Evolutionary conservation across 2,888 invertebrate genomes (phyloP).

Genomic region (Capitulum mitella): DNA sequence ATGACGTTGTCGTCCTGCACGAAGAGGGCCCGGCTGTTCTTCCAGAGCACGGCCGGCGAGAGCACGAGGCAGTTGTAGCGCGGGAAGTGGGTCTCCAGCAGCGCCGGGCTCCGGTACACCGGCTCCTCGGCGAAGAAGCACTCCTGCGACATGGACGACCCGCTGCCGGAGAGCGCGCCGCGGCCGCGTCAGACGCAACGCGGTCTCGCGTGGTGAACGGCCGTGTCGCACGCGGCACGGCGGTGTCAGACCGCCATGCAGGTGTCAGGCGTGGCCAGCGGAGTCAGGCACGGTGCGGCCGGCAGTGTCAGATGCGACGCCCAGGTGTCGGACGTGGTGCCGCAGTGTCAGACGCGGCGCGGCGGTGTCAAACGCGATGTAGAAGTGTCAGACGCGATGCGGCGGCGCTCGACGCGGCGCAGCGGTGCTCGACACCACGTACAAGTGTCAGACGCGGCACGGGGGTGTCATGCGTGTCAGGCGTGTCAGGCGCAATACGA

Average conservation of each 20-base stretch:
- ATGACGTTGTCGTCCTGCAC: conserved; percentile 70
- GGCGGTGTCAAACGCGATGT: no score
- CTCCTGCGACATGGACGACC: conserved; percentile 30
- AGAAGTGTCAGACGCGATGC: no score
- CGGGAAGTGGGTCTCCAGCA: conserved; percentile 53
- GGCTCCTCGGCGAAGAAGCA: conserved; percentile 35
- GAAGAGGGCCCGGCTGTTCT: conserved; percentile 69
- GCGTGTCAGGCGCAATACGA: no score
- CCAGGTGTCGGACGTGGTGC: no score
- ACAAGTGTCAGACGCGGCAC: no score
- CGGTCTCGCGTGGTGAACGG: no score
- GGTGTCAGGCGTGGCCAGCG: background rate
- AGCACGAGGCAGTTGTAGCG: conserved; percentile 84
- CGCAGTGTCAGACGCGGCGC: no score
- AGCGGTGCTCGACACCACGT: no score
- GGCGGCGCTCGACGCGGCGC: no score
- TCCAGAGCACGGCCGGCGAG: conserved; percentile 92
- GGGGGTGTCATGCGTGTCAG: no score
- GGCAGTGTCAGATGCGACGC: no score
- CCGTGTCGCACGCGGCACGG: no score
- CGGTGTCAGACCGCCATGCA: background rate
- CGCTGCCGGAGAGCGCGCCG: conserved; percentile 13
- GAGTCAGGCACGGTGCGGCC: background rate
- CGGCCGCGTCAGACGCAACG: background rate
- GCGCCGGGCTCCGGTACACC: conserved; percentile 32